Evolutionary conservation across 1,140 invertebrate genomes (phyloP).

Genomic region (Apolygus lucorum): DNA sequence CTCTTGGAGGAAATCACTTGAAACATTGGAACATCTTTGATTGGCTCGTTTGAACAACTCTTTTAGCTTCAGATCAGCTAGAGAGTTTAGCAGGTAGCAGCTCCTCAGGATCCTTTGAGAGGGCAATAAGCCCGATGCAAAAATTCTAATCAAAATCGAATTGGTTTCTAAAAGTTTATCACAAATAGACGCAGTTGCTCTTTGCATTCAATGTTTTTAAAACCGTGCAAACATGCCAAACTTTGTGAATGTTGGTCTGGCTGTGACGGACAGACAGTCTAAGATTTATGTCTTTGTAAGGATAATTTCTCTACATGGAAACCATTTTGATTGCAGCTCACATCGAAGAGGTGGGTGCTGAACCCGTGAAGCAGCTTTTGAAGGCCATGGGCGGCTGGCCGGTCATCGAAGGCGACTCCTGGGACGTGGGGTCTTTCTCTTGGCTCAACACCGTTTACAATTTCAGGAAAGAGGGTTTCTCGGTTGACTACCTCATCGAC

Average conservation of each 20-base stretch:
- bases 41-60: no score
- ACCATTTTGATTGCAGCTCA: conserved; percentile 43
- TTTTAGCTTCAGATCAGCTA: no score
- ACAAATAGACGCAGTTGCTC: not conserved
- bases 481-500: conserved; percentile 85
- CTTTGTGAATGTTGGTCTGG: no score
- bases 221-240: no score
- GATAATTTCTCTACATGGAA: not conserved
- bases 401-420: conserved; percentile 63
- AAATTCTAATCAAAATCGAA: not conserved
- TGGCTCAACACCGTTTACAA: conserved; percentile 77
- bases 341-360: conserved; percentile 63
- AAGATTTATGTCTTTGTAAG: not conserved
- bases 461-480: conserved; percentile 69
- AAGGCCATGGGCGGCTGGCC: conserved; percentile 83
- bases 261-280: not conserved
- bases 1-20: not conserved
- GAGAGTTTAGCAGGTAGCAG: no score
- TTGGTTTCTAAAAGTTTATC: not conserved
- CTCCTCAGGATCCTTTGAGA: not conserved
- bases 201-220: no score
- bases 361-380: conserved; percentile 60
- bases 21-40: no score
- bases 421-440: conserved; percentile 61
- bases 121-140: no score